Conservation (phyloP, 1,140 invertebrate genomes). For the Cotesia glomerata region DNA sequence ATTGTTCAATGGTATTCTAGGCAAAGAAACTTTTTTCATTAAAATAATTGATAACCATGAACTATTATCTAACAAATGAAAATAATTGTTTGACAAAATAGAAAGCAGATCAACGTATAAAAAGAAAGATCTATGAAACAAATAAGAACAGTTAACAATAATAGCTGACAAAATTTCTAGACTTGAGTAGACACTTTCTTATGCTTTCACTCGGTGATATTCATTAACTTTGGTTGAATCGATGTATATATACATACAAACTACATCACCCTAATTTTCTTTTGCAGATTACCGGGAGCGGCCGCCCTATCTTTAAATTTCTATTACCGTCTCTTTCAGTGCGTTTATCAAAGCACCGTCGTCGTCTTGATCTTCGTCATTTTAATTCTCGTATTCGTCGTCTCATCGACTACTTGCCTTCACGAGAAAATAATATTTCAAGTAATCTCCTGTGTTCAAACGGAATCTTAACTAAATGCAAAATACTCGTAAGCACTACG, state of each 20-base stretch:
- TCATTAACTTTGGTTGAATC: neutral
- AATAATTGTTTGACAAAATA: too few relatives aligned
- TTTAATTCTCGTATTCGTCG: neutral
- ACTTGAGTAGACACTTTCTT: too few relatives aligned
- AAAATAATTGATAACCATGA: too few relatives aligned
- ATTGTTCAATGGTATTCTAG: too few relatives aligned
- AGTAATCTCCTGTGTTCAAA: conserved; percentile 9
- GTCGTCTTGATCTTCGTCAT: too few relatives aligned
- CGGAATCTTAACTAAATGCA: neutral
- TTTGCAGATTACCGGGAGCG: neutral
- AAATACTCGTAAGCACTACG: conserved; percentile 1
- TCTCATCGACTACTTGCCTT: neutral
- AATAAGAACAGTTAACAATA: too few relatives aligned
- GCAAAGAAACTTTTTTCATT: too few relatives aligned
- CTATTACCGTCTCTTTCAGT: conserved; percentile 2
- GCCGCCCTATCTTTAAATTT: neutral
- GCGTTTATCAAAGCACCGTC: neutral
- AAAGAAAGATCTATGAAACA: too few relatives aligned
- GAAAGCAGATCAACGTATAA: too few relatives aligned
- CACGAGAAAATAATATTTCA: conserved; percentile 3
- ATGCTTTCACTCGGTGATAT: too few relatives aligned
- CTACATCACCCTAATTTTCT: neutral
- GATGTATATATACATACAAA: neutral
- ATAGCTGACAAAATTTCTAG: too few relatives aligned
- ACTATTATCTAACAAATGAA: too few relatives aligned